These are phyloP conservation scores for Zelleria hepariella DNA, from an alignment of 2,888 invertebrate species.

Conservation along the genomic window DNA sequence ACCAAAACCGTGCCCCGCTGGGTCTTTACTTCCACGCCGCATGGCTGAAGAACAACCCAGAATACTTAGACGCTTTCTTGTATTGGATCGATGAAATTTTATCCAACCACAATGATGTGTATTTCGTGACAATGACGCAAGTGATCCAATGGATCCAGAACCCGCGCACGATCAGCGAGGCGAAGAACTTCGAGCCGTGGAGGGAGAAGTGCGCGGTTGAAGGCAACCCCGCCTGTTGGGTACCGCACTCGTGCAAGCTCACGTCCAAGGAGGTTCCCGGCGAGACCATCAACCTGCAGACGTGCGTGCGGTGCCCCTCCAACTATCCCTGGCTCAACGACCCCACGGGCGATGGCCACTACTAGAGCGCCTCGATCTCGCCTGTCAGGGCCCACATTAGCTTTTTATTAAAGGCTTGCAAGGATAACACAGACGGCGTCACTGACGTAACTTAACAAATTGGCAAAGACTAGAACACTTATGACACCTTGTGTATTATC, in stretches of 20 bases:
- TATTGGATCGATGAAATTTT: slow-evolving; percentile 94
- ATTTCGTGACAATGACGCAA: slow-evolving; percentile 96
- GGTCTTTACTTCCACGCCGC: slow-evolving; percentile 95
- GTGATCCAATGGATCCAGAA: slow-evolving; percentile 97
- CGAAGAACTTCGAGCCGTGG: slow-evolving; percentile 95
- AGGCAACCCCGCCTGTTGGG: slow-evolving; percentile 86
- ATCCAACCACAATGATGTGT: slow-evolving; percentile 89
- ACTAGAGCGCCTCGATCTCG: slow-evolving; percentile 75
- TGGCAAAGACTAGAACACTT: slow-evolving; percentile 2
- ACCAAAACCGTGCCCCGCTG: slow-evolving; percentile 89
- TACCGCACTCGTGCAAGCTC: slow-evolving; percentile 91
- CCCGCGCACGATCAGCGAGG: slow-evolving; percentile 85
- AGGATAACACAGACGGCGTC: neutral
- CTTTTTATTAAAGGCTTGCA: slow-evolving; percentile 43
- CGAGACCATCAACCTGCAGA: slow-evolving; percentile 93
- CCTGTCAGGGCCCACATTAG: slow-evolving; percentile 53
- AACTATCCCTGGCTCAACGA: slow-evolving; percentile 97
- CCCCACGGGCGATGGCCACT: slow-evolving; percentile 90
- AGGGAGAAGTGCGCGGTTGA: slow-evolving; percentile 94
- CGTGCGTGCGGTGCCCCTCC: slow-evolving; percentile 93
- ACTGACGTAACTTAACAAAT: neutral
- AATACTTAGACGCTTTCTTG: slow-evolving; percentile 91
- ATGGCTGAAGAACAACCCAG: slow-evolving; percentile 93
- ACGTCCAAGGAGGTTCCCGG: slow-evolving; percentile 95
- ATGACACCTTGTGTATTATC: slow-evolving; percentile 34